Percentiles rank a stretch among this genome's conserved stretches.
These are phyloP conservation scores for Catajapyx aquilonaris DNA, from an alignment of 1,140 invertebrate genomes.

Conservation along the genomic window DNA sequence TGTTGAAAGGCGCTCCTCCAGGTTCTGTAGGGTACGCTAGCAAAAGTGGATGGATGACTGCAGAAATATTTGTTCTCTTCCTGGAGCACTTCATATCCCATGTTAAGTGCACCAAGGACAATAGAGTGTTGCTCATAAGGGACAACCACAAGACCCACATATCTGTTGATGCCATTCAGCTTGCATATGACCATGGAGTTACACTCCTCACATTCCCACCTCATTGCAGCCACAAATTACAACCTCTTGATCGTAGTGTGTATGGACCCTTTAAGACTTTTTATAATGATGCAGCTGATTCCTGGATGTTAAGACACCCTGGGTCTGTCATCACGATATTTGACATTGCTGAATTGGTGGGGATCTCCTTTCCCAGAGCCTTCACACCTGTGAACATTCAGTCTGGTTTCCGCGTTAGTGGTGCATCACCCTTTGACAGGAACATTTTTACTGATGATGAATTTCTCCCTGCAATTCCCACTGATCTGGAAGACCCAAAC, in stretches of 20 bases:
- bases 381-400: too few relatives aligned
- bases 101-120: slow-evolving; percentile 8
- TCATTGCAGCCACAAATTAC: too few relatives aligned
- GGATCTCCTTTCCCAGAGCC: too few relatives aligned
- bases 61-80: slow-evolving; percentile 20
- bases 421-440: too few relatives aligned
- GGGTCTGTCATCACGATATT: too few relatives aligned
- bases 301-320: not conserved
- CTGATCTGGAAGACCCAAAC: too few relatives aligned
- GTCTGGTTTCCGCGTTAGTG: too few relatives aligned
- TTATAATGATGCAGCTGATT: slow-evolving; percentile 3
- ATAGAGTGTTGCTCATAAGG: slow-evolving; percentile 10
- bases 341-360: too few relatives aligned
- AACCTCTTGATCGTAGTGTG: slow-evolving; percentile 11
- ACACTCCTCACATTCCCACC: slow-evolving; percentile 12
- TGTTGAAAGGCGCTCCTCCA: slow-evolving; percentile 17
- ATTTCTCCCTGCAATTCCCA: too few relatives aligned
- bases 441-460: too few relatives aligned
- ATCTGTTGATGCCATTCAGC: slow-evolving; percentile 9
- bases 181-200: slow-evolving; percentile 11
- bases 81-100: slow-evolving; percentile 22
- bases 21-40: slow-evolving; percentile 19
- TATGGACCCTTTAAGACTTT: slow-evolving; percentile 12
- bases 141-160: slow-evolving; percentile 13
- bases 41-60: slow-evolving; percentile 22